These are phyloP conservation scores for Lithophane leautieri DNA, from an alignment of 2,888 invertebrate species.

Conservation along the genomic window DNA sequence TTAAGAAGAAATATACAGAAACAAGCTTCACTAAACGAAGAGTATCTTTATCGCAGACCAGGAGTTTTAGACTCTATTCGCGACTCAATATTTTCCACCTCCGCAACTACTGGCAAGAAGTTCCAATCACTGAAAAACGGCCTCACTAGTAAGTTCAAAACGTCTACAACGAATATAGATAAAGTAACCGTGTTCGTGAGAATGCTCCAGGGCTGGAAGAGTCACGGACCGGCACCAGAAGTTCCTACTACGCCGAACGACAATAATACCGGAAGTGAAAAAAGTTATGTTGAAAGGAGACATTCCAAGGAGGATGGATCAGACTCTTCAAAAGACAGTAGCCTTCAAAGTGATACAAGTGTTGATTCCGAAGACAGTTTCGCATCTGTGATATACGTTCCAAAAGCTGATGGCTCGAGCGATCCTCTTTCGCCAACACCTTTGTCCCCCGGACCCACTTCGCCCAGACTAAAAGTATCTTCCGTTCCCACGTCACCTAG, in stretches of 20 bases:
- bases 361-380: slow-evolving; percentile 98
- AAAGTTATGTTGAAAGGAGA: slow-evolving; percentile 91
- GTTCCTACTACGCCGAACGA: slow-evolving; percentile 87
- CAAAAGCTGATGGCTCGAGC: slow-evolving; percentile 93
- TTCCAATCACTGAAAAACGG: slow-evolving; percentile 95
- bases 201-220: slow-evolving; percentile 96
- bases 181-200: slow-evolving; percentile 96
- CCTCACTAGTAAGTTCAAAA: slow-evolving; percentile 95
- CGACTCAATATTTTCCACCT: slow-evolving; percentile 93
- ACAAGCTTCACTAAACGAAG: slow-evolving; percentile 96
- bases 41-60: slow-evolving; percentile 93
- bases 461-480: slow-evolving; percentile 91
- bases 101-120: slow-evolving; percentile 93
- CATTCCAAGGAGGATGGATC: slow-evolving; percentile 97
- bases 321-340: slow-evolving; percentile 96
- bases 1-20: slow-evolving; percentile 96
- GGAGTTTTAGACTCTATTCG: slow-evolving; percentile 93
- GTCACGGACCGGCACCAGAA: slow-evolving; percentile 88
- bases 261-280: slow-evolving; percentile 85
- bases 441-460: slow-evolving; percentile 91
- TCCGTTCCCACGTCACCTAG: slow-evolving; percentile 95
- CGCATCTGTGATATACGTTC: slow-evolving; percentile 97
- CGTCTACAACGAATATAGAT: slow-evolving; percentile 95
- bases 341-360: slow-evolving; percentile 97
- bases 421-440: slow-evolving; percentile 91